Percentiles rank a stretch among this genome's conserved stretches.
phyloP scores from a whole-genome alignment of 2,888 invertebrate genomes.

The Chrysolina oricalcia region DNA sequence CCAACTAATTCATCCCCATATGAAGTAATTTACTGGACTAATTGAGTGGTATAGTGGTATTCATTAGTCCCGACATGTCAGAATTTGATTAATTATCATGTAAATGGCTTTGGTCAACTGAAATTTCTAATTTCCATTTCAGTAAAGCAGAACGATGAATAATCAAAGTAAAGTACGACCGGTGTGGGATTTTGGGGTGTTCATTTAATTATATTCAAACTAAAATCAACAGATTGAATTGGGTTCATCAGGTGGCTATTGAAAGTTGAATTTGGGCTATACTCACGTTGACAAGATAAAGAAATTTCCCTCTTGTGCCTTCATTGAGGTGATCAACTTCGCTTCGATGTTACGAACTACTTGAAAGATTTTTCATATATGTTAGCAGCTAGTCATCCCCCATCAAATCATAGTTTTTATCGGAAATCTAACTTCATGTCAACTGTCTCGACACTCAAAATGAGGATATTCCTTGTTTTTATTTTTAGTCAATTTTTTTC shows the following conservation, averaged over 20 bases:
- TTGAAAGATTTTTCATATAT: too few relatives aligned
- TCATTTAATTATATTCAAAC: background rate
- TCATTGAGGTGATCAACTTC: too few relatives aligned
- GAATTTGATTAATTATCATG: conserved; percentile 7
- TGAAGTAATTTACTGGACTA: background rate
- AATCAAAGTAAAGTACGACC: background rate
- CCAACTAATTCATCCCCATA: background rate
- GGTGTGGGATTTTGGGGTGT: background rate
- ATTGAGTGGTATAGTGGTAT: background rate
- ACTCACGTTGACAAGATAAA: background rate
- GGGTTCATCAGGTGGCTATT: background rate
- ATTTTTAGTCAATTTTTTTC: too few relatives aligned
- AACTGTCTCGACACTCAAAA: too few relatives aligned
- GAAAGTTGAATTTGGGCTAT: background rate
- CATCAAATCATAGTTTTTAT: too few relatives aligned
- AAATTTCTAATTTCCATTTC: background rate
- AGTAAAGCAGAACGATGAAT: background rate
- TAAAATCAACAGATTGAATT: background rate
- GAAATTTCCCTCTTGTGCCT: background rate
- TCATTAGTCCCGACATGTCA: background rate
- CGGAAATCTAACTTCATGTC: too few relatives aligned
- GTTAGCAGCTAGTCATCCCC: too few relatives aligned
- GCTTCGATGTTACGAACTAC: too few relatives aligned
- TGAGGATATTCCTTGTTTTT: too few relatives aligned
- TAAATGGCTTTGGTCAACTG: background rate